Base-by-base conservation (phyloP, 1,140 invertebrate genomes). In the Ips nitidus region DNA sequence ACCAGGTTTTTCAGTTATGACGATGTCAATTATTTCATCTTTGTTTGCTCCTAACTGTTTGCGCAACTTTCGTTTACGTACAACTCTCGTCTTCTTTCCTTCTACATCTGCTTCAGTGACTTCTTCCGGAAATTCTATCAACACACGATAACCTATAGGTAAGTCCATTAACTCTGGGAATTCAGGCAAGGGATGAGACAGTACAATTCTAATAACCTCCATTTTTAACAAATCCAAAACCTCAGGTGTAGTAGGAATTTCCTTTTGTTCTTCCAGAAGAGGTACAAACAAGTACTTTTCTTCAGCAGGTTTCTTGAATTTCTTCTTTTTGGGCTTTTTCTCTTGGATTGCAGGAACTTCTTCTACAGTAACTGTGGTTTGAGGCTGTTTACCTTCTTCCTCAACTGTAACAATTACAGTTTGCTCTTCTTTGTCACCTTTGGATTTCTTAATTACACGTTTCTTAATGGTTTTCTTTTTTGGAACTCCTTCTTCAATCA, bases 381-480 rank as follows among this genome's bases (percentile, higher is more conserved):
- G 71, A 6, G 78, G 77, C n/a, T 76, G 75, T 69, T 84, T 77
- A 56, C 79, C 81, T 67, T 80, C 81, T 68, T 78, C 78, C 64
- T 82, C 75, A 36, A 75, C 71, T 1, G 76, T 76, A 47, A 79
- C 70, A 61, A 82, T 81, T 73, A 76, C 73, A 55, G 69, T 58
- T 65, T 2, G 39, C 66, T 41, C 43, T 65, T 75, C 56, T 60
- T 76, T 75, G 40, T 58, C 71, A 37, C 69, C 77, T 47, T 71
- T 69, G 41, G 73, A 75, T 56, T 79, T 82, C 75, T 69, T 81
- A 65, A 71, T 71, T 5, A 71, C 59, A 2, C 60, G 56, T 67
- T 82, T 73, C 55, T 80, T 83, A 61, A 74, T 81, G 47, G 80
- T 74, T 55, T 75, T 75, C 64, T 81, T 81, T 61, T 80, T 80